Conservation (phyloP, 2,797 vertebrate species). For the Sebastiscus tertius region DNA sequence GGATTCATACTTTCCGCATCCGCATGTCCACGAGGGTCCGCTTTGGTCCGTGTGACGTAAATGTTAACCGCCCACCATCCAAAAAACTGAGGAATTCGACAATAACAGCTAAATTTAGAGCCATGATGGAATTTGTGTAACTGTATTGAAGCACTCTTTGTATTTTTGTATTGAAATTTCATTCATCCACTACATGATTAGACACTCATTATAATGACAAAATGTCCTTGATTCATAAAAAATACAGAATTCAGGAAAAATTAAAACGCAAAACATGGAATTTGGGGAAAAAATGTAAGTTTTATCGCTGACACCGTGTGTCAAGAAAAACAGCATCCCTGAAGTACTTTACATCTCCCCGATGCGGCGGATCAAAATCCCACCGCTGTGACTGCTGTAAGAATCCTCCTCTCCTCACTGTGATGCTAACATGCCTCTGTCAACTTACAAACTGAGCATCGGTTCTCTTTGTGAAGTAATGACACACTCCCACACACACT, state of each 20-base stretch:
- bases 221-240: neutral
- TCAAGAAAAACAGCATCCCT: neutral
- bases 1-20: too few species aligned
- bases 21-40: too few species aligned
- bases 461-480: constrained; percentile 47
- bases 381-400: constrained; percentile 12
- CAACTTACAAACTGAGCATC: constrained; percentile 35
- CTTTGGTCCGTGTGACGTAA: too few species aligned
- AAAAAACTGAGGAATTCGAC: too few species aligned
- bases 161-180: neutral
- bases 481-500: constrained; percentile 45
- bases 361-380: neutral
- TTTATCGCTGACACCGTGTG: neutral
- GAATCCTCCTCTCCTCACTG: constrained; percentile 22
- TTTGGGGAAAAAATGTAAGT: neutral
- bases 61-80: too few species aligned
- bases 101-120: too few species aligned
- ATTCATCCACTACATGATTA: neutral
- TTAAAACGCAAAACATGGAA: neutral
- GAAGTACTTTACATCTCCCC: constrained; percentile 12
- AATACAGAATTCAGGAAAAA: neutral
- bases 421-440: constrained; percentile 32
- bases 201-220: neutral
- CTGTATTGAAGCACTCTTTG: too few species aligned
- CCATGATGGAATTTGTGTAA: too few species aligned